Evolutionary conservation across 1,140 invertebrate genomes (phyloP).

Genomic region (Ceratitis capitata): DNA sequence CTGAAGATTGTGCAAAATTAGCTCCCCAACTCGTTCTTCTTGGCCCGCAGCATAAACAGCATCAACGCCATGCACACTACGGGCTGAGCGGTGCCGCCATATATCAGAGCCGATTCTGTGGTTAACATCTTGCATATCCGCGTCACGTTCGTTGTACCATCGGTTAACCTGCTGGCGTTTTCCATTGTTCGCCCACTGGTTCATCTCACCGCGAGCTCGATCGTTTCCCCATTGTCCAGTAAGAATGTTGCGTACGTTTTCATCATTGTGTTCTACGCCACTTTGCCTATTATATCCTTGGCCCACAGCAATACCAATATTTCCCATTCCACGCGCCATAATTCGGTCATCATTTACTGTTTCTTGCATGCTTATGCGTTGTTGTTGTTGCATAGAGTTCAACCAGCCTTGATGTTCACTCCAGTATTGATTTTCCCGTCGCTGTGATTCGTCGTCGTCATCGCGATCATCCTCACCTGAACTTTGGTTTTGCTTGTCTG

Average conservation of each 20-base stretch:
- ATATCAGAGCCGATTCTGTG: background rate
- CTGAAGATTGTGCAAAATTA: conserved; percentile 50
- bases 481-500: background rate
- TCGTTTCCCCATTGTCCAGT: too few relatives aligned
- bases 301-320: background rate
- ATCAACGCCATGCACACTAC: background rate
- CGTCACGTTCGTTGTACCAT: background rate
- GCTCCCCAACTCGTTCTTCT: conserved; percentile 49
- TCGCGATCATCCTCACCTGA: background rate
- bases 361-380: background rate
- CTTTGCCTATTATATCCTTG: background rate
- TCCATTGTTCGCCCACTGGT: background rate
- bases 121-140: background rate
- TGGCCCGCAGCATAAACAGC: background rate
- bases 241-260: too few relatives aligned
- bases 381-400: background rate
- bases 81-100: background rate
- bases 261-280: background rate
- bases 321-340: background rate
- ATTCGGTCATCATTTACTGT: background rate
- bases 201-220: background rate
- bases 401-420: background rate
- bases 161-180: background rate
- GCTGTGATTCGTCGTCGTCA: background rate
- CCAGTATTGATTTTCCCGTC: background rate